These are phyloP conservation scores for Dorcus hopei DNA, from an alignment of 2,888 invertebrate species.

Conservation along the genomic window DNA sequence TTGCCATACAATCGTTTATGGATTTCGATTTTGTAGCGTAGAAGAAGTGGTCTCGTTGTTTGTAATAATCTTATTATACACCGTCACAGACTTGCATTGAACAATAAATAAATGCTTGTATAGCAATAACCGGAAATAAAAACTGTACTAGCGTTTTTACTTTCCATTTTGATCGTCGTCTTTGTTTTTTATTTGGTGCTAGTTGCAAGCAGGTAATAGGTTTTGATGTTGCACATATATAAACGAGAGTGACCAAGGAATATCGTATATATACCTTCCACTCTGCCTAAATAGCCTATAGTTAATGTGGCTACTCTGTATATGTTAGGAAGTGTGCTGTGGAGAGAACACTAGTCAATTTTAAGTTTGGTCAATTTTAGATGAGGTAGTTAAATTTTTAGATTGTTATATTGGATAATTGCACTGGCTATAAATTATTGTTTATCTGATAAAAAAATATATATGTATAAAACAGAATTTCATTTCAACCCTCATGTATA, in stretches of 20 bases:
- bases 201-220: conserved; percentile 30
- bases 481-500: not conserved
- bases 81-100: not conserved
- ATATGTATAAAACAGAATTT: not conserved
- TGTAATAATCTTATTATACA: no score
- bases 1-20: conserved; percentile 24
- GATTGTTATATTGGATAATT: conserved; percentile 37
- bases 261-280: conserved; percentile 33
- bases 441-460: conserved; percentile 23
- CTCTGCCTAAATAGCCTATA: conserved; percentile 45
- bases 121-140: conserved; percentile 22
- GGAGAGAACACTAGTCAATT: conserved; percentile 49
- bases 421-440: conserved; percentile 32
- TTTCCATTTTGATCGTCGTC: conserved; percentile 6
- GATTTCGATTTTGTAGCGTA: conserved; percentile 18
- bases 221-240: conserved; percentile 42
- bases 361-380: conserved; percentile 52
- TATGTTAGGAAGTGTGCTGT: conserved; percentile 44
- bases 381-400: conserved; percentile 45
- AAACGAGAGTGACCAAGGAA: conserved; percentile 27
- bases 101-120: conserved; percentile 18
- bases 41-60: not conserved
- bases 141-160: not conserved
- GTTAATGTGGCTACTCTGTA: conserved; percentile 44
- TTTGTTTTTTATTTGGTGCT: conserved; percentile 28